A percentile compares a stretch with the other conserved stretches of the same genome.
Evolutionary conservation across 2,113 vertebrate species (phyloP).

Genomic region (Telmatochromis sp.): DNA sequence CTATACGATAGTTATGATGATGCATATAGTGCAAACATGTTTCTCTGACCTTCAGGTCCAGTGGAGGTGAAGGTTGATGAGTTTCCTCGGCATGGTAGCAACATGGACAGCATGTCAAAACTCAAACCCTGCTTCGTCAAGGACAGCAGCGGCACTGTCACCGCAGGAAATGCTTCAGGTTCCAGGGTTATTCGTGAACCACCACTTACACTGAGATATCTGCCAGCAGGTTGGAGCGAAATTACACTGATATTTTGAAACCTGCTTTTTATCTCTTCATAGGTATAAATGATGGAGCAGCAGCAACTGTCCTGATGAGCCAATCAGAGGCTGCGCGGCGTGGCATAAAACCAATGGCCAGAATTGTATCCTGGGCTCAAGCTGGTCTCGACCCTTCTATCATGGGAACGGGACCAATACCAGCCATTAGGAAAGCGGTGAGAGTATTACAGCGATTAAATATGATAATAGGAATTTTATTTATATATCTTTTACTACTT

Average conservation of each 20-base stretch:
- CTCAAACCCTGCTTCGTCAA: constrained; percentile 87
- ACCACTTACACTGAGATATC: too few relatives aligned
- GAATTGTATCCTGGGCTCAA: constrained; percentile 85
- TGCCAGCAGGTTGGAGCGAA: not conserved
- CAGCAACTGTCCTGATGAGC: constrained; percentile 89
- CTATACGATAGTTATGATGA: not conserved
- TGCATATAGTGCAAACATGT: not conserved
- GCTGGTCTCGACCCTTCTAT: constrained; percentile 87
- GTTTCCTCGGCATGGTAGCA: constrained; percentile 87
- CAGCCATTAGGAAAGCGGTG: constrained; percentile 90
- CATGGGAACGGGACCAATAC: constrained; percentile 90
- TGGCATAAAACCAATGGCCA: constrained; percentile 79
- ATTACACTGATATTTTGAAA: not conserved
- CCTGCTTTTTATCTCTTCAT: not conserved
- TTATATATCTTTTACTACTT: not conserved
- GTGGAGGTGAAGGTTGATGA: constrained; percentile 85
- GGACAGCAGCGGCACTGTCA: constrained; percentile 84
- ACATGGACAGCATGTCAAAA: constrained; percentile 77
- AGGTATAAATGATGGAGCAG: constrained; percentile 95
- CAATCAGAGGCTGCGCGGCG: constrained; percentile 80
- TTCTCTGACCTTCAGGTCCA: constrained; percentile 69
- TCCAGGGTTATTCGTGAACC: not conserved
- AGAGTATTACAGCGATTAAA: constrained; percentile 44
- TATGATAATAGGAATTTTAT: not conserved
- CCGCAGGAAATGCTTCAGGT: constrained; percentile 94